phyloP scores from a whole-genome alignment of 2,888 invertebrate genomes.

The Aphrophora alni region DNA sequence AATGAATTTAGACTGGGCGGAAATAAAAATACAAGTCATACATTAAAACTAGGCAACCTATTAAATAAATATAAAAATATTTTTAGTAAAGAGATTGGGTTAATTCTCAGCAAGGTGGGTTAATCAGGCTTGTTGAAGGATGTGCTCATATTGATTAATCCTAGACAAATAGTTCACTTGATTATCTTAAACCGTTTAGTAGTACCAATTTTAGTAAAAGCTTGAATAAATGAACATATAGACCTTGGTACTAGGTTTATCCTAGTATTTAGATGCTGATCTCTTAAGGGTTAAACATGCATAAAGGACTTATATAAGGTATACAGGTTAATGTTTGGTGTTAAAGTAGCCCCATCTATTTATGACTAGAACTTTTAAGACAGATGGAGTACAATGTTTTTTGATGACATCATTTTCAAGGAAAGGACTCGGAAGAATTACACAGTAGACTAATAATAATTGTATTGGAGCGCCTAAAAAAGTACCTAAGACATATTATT shows the following conservation, averaged over 20 bases:
- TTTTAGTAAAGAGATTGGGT: not conserved
- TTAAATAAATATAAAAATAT: not conserved
- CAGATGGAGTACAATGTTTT: constrained; percentile 13
- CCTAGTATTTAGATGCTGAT: too few species aligned
- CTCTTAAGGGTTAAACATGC: too few species aligned
- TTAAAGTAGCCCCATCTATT: constrained; percentile 13
- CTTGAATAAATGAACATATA: too few species aligned
- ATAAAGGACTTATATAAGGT: too few species aligned
- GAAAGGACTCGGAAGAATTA: too few species aligned
- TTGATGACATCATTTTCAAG: constrained; percentile 19
- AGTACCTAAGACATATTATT: too few species aligned
- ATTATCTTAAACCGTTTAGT: too few species aligned
- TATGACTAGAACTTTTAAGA: too few species aligned
- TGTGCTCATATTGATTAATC: not conserved
- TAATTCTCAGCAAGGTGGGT: not conserved
- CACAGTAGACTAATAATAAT: too few species aligned
- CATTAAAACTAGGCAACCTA: not conserved
- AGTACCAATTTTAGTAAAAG: too few species aligned
- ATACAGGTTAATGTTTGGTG: constrained; percentile 26
- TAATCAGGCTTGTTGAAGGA: not conserved
- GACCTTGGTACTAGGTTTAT: too few species aligned
- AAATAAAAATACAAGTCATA: not conserved
- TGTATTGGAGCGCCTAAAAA: too few species aligned
- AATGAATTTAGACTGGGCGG: not conserved
- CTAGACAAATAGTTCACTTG: constrained; percentile 2